phyloP scores from a whole-genome alignment of 2,888 invertebrate genomes.

The Synergus gifuensis region DNA sequence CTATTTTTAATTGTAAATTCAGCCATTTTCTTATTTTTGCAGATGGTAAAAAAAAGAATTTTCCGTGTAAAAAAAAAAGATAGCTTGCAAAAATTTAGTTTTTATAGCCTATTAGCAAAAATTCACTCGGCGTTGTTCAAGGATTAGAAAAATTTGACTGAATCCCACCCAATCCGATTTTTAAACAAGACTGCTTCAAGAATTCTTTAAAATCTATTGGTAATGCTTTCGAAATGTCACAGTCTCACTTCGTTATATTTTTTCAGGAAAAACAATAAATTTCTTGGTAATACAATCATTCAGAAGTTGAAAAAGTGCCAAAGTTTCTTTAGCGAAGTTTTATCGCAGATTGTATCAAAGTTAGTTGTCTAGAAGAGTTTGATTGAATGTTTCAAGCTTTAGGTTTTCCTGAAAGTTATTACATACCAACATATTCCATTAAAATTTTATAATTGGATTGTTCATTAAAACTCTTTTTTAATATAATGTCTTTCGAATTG shows the following conservation, averaged over 20 bases:
- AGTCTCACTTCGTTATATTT: background rate
- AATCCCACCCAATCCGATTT: too few species aligned
- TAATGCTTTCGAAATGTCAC: background rate
- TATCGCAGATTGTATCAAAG: background rate
- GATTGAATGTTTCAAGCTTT: background rate
- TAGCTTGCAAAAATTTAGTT: background rate
- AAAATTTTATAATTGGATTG: background rate
- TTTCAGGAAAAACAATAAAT: background rate
- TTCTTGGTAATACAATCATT: conserved; percentile 2
- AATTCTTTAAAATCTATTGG: background rate
- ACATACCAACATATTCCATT: background rate
- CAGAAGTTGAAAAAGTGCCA: background rate
- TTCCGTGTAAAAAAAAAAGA: too few species aligned
- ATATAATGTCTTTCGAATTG: background rate
- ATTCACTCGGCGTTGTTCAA: too few species aligned
- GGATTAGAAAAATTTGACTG: too few species aligned
- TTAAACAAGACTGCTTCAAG: background rate
- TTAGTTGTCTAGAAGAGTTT: background rate
- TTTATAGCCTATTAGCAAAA: background rate
- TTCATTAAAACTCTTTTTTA: background rate
- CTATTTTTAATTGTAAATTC: too few species aligned
- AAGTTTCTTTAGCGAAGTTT: background rate
- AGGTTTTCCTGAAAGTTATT: background rate
- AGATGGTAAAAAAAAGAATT: too few species aligned
- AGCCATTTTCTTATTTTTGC: too few species aligned